Conservation (phyloP, 2,113 vertebrate genomes). For the Pseudopodoces humilis region DNA sequence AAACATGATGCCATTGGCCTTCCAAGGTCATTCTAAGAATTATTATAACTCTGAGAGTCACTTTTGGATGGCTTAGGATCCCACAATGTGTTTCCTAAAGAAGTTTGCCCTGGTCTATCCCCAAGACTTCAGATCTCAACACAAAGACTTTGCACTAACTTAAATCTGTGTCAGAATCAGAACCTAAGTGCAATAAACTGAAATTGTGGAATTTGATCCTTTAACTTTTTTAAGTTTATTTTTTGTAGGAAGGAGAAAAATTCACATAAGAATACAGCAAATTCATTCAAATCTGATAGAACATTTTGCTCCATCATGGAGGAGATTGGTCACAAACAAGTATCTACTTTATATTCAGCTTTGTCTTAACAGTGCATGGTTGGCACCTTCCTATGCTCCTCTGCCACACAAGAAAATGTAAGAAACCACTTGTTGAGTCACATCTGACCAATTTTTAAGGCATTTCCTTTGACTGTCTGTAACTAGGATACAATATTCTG, state of each 20-base stretch:
- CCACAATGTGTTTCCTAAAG: neutral
- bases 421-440: neutral
- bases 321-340: neutral
- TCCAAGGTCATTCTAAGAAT: neutral
- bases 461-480: neutral
- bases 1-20: neutral
- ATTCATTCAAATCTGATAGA: neutral
- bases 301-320: neutral
- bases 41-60: neutral
- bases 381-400: neutral
- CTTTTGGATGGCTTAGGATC: neutral
- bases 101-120: neutral
- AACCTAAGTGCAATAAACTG: neutral
- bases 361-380: neutral
- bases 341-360: neutral
- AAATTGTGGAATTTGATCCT: neutral
- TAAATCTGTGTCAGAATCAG: neutral
- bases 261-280: neutral
- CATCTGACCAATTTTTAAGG: neutral
- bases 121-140: neutral
- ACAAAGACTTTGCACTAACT: neutral
- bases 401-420: neutral
- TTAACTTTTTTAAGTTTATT: neutral
- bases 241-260: neutral
- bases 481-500: slow-evolving; percentile 36